These are phyloP conservation scores for Villa cingulata DNA, from an alignment of 2,888 invertebrate genomes.

Conservation along the genomic window DNA sequence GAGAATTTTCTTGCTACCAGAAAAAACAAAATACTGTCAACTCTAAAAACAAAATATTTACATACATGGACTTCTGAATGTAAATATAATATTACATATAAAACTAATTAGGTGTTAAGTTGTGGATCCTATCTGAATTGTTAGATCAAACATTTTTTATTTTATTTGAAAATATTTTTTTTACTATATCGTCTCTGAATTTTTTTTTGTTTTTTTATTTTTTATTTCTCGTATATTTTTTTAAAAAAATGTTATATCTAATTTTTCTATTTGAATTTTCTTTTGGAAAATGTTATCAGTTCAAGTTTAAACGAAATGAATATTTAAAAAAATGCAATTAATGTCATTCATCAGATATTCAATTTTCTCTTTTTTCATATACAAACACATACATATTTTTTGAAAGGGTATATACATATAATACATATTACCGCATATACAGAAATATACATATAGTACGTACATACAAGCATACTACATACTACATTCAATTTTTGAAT, in stretches of 20 bases:
- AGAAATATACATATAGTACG: too few species aligned
- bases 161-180: too few species aligned
- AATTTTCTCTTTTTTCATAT: too few species aligned
- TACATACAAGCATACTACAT: too few species aligned
- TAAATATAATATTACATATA: background rate
- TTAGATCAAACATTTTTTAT: background rate
- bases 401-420: too few species aligned
- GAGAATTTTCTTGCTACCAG: background rate
- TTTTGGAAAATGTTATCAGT: too few species aligned
- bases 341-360: too few species aligned
- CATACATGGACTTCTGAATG: conserved; percentile 6
- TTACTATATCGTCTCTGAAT: background rate
- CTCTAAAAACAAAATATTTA: background rate
- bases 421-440: too few species aligned
- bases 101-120: conserved; percentile 11
- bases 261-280: too few species aligned
- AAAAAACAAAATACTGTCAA: background rate
- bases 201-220: background rate
- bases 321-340: background rate
- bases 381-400: too few species aligned
- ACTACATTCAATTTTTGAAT: background rate
- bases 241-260: too few species aligned
- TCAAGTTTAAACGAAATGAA: background rate
- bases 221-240: background rate
- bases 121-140: conserved; percentile 10